Conservation (phyloP, 2,888 invertebrate genomes). For the Cyclophora punctaria region DNA sequence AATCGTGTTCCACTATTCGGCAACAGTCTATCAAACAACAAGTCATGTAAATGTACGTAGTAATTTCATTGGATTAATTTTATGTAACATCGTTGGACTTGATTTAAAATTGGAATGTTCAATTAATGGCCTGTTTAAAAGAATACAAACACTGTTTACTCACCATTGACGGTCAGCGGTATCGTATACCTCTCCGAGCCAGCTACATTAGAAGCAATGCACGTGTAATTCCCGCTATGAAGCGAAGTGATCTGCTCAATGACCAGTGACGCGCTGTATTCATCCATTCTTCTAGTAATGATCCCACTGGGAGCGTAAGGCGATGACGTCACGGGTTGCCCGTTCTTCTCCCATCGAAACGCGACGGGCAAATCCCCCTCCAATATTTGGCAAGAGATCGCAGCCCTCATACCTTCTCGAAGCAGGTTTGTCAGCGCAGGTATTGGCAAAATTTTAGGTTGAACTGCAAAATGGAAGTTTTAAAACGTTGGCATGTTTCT, state of each 20-base stretch:
- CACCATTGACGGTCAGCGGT: slow-evolving; percentile 88
- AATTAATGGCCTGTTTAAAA: not conserved
- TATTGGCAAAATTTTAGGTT: slow-evolving; percentile 89
- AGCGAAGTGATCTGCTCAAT: slow-evolving; percentile 89
- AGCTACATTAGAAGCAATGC: slow-evolving; percentile 91
- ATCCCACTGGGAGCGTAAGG: slow-evolving; percentile 71
- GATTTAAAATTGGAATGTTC: too few species aligned
- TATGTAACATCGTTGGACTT: too few species aligned
- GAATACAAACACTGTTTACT: slow-evolving; percentile 15
- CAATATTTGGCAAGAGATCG: slow-evolving; percentile 92
- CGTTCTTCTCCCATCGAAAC: slow-evolving; percentile 94
- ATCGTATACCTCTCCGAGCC: slow-evolving; percentile 85
- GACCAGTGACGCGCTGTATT: slow-evolving; percentile 89
- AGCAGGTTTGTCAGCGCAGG: slow-evolving; percentile 87
- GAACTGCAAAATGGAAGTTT: slow-evolving; percentile 71
- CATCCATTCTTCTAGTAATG: slow-evolving; percentile 79
- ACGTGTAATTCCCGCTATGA: slow-evolving; percentile 94
- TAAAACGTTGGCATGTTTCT: too few species aligned
- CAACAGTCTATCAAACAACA: too few species aligned
- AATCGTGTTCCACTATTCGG: too few species aligned
- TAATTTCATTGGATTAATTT: too few species aligned
- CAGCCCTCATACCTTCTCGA: slow-evolving; percentile 89
- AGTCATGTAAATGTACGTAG: too few species aligned
- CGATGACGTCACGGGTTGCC: slow-evolving; percentile 81
- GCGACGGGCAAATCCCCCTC: slow-evolving; percentile 94